A percentile compares a stretch with the other conserved stretches of the same genome.
Conservation (phyloP, 2,797 vertebrate species). For the Prionace glauca region DNA sequence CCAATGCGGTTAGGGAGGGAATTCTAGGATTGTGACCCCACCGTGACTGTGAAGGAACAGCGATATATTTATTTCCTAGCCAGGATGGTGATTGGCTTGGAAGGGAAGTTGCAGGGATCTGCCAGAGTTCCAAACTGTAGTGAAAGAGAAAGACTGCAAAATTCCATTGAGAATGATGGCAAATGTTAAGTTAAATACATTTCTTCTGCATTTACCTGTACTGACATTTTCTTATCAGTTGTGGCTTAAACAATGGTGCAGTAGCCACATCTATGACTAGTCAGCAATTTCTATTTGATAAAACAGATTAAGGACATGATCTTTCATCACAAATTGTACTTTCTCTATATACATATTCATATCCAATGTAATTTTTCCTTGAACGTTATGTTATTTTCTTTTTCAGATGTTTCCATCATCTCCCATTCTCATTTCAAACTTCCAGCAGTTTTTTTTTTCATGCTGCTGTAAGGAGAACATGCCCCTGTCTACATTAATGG, state of each 20-base stretch:
- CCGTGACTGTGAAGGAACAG: no score
- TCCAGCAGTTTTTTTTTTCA: neutral
- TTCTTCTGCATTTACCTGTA: neutral
- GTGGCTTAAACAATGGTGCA: neutral
- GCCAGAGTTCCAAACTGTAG: neutral
- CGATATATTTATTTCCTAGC: no score
- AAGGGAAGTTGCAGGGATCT: neutral
- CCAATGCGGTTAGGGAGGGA: no score
- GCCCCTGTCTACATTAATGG: no score
- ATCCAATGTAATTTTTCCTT: neutral
- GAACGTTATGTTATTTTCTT: neutral
- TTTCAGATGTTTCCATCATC: neutral
- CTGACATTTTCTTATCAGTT: neutral
- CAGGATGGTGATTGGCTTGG: no score
- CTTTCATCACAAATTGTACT: neutral
- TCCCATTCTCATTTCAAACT: neutral
- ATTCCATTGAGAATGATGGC: neutral
- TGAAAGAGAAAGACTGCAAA: neutral
- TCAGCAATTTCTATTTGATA: neutral
- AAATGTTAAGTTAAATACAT: neutral
- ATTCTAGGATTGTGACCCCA: no score
- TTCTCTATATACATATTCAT: neutral
- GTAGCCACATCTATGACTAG: neutral
- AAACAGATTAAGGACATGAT: neutral
- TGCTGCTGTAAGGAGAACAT: neutral